Evolutionary conservation across 2,113 vertebrate species (phyloP), one percentile per base, ranked within the genome.

Genomic region (Equus quagga): DNA sequence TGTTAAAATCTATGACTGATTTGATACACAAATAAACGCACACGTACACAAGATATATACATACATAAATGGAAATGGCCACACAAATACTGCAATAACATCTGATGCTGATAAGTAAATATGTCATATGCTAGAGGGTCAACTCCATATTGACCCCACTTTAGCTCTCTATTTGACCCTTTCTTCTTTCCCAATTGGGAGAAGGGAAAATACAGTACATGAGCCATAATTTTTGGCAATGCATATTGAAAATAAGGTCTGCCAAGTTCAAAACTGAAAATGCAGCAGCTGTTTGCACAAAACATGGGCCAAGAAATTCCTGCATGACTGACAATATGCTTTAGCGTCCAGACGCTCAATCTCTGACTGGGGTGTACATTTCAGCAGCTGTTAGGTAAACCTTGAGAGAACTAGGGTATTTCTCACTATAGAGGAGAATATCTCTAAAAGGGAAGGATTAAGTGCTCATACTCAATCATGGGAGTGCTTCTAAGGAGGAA

Each of bases 211-310:
- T 75, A 84, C 51, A 92, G 78, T 64, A 96, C 97, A 89, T 92
- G 82, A 98, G 65, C 69, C 69, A 41, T 33, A 87, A 51, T 84
- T 97, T 96, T 96, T 97, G 89, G 83, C 87, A 96, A 94, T 67
- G 28, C 21, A 64, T 80, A 96, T 96, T 80, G 94, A 76, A 97
- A 91, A 79, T 49, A 83, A 97, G 73, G 89, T 73, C 97, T 97
- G 83, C 96, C 96, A 96, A 96, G 69, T 84, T 96, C 79, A 96
- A 96, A 93, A 87, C 79, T 89, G 75, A 97, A 97, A 98, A 87
- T 80, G 44, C 24, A 80, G 46, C 97, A 97, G 96, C 96, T 98
- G 97, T 94, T 94, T 91, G 58, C 36, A 75, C 46, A 97, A 91
- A 89, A 78, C 78, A 56, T 23, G 60, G 24, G 92, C 96, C 97